These are phyloP conservation scores for Meloidogyne chitwoodi DNA, from an alignment of 1,140 invertebrate species.

Conservation along the genomic window DNA sequence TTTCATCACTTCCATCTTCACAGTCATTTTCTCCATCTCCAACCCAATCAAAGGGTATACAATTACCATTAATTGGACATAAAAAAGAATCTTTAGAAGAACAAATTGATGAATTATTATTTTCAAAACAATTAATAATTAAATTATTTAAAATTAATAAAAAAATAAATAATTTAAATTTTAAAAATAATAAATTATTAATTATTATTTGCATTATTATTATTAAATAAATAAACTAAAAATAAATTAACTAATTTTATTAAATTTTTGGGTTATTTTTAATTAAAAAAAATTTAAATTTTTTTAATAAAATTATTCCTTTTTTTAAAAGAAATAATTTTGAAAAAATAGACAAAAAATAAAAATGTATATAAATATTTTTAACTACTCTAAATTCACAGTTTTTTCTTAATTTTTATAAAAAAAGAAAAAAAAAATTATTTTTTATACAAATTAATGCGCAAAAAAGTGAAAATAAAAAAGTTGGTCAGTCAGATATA, in stretches of 20 bases:
- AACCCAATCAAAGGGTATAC: conserved; percentile 85
- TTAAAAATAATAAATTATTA: background rate
- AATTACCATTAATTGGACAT: conserved; percentile 61
- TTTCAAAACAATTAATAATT: background rate
- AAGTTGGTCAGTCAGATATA: background rate
- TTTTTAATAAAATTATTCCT: too few species aligned
- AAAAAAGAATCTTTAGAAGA: conserved; percentile 19
- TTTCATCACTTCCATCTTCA: conserved; percentile 84
- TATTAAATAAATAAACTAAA: too few species aligned
- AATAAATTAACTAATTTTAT: too few species aligned
- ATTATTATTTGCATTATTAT: too few species aligned
- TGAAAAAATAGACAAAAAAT: too few species aligned
- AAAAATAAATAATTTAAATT: background rate
- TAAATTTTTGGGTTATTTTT: too few species aligned
- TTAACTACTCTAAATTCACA: too few species aligned
- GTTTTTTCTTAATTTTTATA: background rate
- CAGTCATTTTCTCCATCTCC: conserved; percentile 90
- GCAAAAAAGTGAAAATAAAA: background rate
- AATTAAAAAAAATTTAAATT: too few species aligned
- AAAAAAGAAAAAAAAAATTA: background rate
- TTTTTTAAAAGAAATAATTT: too few species aligned
- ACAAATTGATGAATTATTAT: background rate
- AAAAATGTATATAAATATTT: too few species aligned
- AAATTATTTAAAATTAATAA: background rate
- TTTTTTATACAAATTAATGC: background rate